Evolutionary conservation across 2,113 vertebrate genomes (phyloP).

Genomic region (Maccullochella peelii): DNA sequence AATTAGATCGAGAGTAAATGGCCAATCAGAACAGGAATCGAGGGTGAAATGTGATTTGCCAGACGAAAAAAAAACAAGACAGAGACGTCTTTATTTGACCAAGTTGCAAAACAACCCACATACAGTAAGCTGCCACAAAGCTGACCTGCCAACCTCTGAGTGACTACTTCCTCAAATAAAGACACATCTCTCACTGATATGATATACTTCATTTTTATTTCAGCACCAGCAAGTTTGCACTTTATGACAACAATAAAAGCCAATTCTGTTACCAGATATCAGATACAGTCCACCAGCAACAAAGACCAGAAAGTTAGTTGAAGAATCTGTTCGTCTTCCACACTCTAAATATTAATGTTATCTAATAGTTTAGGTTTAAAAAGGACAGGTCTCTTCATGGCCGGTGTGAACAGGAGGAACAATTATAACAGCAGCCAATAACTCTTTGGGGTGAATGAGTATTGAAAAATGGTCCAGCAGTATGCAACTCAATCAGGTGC

Average conservation of each 20-base stretch:
- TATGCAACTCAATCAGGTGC: no score
- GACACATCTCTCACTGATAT: neutral
- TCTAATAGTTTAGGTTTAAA: neutral
- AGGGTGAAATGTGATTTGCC: neutral
- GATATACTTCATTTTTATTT: neutral
- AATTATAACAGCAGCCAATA: neutral
- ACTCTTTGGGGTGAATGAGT: no score
- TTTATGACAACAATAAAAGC: neutral
- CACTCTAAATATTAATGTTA: neutral
- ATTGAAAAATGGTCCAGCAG: no score
- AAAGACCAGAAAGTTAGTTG: neutral
- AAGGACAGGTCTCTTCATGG: neutral
- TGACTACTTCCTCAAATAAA: neutral
- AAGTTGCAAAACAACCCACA: constrained; percentile 2
- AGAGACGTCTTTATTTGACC: neutral
- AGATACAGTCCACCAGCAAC: neutral
- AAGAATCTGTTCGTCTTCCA: neutral
- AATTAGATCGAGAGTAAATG: neutral
- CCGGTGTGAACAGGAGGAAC: neutral
- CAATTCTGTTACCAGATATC: neutral
- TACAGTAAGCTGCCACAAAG: neutral
- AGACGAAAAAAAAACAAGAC: no score
- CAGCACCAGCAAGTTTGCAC: neutral
- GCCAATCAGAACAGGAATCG: neutral
- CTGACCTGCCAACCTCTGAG: neutral